These are phyloP conservation scores for Atta texana DNA, from an alignment of 1,140 invertebrate genomes.

Conservation along the genomic window DNA sequence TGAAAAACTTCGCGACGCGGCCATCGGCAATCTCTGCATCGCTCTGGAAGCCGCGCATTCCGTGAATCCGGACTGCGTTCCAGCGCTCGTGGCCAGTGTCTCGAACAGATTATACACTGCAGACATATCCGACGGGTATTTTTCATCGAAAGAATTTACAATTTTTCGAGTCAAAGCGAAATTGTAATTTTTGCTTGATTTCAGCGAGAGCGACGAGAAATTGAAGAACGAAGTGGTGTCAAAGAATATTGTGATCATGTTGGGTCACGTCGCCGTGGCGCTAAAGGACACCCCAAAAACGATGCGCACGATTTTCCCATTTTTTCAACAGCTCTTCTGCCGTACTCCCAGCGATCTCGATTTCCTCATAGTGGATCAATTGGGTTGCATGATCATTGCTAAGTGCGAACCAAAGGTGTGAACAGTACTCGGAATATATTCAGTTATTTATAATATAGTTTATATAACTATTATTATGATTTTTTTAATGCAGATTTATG, in stretches of 20 bases:
- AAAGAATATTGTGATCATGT: conserved; percentile 98
- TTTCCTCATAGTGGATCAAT: conserved; percentile 97
- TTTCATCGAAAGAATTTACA: neutral
- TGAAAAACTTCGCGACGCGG: conserved; percentile 95
- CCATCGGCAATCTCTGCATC: conserved; percentile 98
- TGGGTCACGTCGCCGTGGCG: conserved; percentile 98
- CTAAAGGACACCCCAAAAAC: conserved; percentile 96
- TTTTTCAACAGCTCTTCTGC: conserved; percentile 98
- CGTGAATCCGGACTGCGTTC: conserved; percentile 96
- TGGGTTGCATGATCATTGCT: conserved; percentile 98
- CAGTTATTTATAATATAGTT: conserved; percentile 4
- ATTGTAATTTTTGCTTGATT: conserved; percentile 40
- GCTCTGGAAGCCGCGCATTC: conserved; percentile 95
- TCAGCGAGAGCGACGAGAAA: conserved; percentile 78
- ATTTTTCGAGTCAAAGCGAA: neutral
- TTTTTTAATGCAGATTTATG: conserved; percentile 89
- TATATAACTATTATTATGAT: neutral
- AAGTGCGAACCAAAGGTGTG: conserved; percentile 90
- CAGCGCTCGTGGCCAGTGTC: conserved; percentile 96
- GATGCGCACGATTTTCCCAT: conserved; percentile 97
- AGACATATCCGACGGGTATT: conserved; percentile 92
- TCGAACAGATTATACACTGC: conserved; percentile 97
- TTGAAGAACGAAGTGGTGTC: conserved; percentile 91
- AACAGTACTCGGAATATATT: neutral
- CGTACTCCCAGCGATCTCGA: conserved; percentile 95